Evolutionary conservation across 1,140 invertebrate species (phyloP), one percentile per base, ranked within the genome.

Genomic region (Drosophila mauritiana): DNA sequence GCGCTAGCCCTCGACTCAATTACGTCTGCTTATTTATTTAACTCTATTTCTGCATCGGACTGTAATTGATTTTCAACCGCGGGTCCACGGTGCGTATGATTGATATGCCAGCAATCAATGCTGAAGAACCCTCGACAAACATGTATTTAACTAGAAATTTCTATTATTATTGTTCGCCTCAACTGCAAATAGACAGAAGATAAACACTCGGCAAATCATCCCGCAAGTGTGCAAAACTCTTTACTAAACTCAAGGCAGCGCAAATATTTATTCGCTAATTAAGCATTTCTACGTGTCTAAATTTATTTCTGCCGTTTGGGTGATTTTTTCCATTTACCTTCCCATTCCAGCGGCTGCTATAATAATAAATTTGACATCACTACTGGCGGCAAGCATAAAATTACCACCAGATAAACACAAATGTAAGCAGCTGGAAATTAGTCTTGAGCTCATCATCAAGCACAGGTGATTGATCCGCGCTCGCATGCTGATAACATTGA

Each of bases 291-390:
- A 78, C 73, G 27, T 68, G 45, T 57, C 27, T 76, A 40, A 51
- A 25, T 56, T 36, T 55, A 52, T 43, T 53, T 62, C 53, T 49
- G 25, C n/a, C 72, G 17, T 67, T 36, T 63, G 27, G 25, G 46
- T 73, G 25, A 52, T 49, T 69, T 53, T 77, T 64, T 75, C 52
- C 53, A 59, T 73, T 63, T 69, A 48, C 61, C 62, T 55, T 40
- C 39, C 45, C 67, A 64, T 77, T 59, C 53, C 53, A 61, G 46
- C 48, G 52, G 46, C 4, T 49, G 65, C 61, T 65, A 64, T 83
- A 88, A 86, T 88, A 86, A 86, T 86, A 88, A 88, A 79, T 76
- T 86, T 86, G 83, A 86, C 83, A 86, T 86, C 79, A 86, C 80
- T 74, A 86, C 80, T 74, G 61, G 65, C 62, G 69, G 61, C 81